Conservation (phyloP, 92 coral and sea anemone species). For the Plumapathes pennacea region DNA sequence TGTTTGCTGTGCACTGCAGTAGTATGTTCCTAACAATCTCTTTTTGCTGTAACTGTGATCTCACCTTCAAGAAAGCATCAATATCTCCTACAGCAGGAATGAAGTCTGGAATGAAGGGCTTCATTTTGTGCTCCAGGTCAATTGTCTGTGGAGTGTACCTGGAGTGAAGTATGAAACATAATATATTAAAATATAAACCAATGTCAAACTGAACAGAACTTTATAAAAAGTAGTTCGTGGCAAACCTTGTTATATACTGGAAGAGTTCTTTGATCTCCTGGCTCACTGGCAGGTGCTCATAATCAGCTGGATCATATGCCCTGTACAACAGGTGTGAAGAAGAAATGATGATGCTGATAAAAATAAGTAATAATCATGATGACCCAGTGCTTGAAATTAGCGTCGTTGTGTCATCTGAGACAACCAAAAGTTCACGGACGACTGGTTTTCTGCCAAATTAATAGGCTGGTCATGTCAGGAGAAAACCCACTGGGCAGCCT, state of each 20-base stretch:
- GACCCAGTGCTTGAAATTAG: not conserved
- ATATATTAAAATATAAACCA: not conserved
- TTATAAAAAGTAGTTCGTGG: not conserved
- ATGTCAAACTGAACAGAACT: not conserved
- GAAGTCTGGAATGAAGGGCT: constrained; percentile 96
- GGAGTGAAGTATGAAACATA: not conserved
- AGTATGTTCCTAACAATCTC: not conserved
- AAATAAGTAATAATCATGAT: not conserved
- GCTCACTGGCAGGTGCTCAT: constrained; percentile 93
- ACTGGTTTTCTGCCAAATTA: too few relatives aligned
- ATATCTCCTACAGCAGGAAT: constrained; percentile 98
- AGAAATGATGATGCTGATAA: not conserved
- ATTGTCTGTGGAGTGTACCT: constrained; percentile 94
- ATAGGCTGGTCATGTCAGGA: too few relatives aligned
- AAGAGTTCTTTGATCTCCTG: constrained; percentile 97
- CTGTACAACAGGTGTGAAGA: constrained; percentile 25
- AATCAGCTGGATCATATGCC: constrained; percentile 98
- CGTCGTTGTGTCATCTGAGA: too few relatives aligned
- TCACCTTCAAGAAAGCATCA: constrained; percentile 96
- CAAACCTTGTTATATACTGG: constrained; percentile 86
- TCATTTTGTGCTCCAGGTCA: constrained; percentile 90
- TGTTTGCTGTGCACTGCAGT: too few relatives aligned
- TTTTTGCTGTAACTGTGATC: not conserved
- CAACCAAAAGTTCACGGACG: too few relatives aligned
- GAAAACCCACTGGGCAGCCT: too few relatives aligned